A percentile compares a stretch with the other conserved stretches of the same genome.
Conservation (phyloP, 64 coral and sea anemone species). For the Montipora sp. region DNA sequence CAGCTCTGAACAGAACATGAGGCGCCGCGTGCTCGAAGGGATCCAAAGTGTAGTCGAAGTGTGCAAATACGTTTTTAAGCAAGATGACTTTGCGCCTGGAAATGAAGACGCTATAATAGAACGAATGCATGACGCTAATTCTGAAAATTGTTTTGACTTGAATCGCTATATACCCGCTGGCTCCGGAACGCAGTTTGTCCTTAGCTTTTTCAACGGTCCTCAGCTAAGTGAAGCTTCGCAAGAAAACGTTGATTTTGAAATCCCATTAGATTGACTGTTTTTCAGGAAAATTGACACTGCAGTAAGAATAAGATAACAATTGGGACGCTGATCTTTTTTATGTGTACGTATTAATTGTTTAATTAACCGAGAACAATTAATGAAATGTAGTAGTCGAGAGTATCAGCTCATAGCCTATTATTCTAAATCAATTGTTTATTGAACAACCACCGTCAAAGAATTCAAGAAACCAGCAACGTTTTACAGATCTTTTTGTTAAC, state of each 20-base stretch:
- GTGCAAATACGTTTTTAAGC: conserved; percentile 12
- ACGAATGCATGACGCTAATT: conserved; percentile 14
- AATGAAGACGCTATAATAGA: conserved; percentile 12
- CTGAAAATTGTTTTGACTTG: neutral
- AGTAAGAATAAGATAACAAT: no score
- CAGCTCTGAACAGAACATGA: neutral
- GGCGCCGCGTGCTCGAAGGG: conserved; percentile 9
- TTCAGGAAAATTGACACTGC: no score
- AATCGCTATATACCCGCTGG: neutral
- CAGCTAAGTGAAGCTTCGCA: no score
- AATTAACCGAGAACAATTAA: no score
- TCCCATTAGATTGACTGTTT: conserved; percentile 36
- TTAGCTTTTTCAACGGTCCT: neutral
- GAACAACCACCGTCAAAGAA: no score
- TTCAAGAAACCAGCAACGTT: no score
- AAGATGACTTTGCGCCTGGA: conserved; percentile 30
- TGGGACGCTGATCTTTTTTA: no score
- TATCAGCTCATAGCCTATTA: no score
- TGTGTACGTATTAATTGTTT: no score
- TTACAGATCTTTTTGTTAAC: no score
- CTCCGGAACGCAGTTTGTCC: neutral
- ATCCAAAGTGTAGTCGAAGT: neutral
- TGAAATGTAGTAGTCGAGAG: no score
- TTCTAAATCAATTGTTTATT: no score
- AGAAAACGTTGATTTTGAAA: neutral